phyloP scores from a whole-genome alignment of 2,113 vertebrate species.

The Takifugu flavidus region DNA sequence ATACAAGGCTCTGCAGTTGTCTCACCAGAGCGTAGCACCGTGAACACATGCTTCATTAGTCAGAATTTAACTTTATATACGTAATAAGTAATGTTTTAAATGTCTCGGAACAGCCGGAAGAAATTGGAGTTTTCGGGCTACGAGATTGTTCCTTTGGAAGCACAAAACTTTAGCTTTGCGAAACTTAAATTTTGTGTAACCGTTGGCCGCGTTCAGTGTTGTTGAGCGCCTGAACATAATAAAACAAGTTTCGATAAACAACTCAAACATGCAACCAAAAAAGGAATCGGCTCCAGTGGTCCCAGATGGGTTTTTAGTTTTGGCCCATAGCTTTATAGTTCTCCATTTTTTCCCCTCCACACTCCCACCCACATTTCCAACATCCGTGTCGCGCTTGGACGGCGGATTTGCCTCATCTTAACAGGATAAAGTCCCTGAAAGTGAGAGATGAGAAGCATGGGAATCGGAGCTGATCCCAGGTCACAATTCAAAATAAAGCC shows the following conservation, averaged over 20 bases:
- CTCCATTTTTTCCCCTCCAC: not conserved
- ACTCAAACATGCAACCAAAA: conserved; percentile 13
- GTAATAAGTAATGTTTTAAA: too few species aligned
- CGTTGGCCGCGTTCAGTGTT: not conserved
- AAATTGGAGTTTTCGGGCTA: not conserved
- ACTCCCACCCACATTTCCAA: not conserved
- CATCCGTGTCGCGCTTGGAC: not conserved
- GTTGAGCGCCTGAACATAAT: not conserved
- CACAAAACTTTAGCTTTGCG: not conserved
- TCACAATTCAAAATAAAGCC: not conserved
- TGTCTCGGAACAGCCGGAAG: too few species aligned
- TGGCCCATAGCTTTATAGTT: not conserved
- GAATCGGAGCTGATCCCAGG: not conserved
- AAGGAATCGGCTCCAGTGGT: conserved; percentile 4
- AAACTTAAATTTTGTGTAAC: conserved; percentile 1
- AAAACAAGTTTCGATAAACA: conserved; percentile 17
- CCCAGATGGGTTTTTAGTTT: not conserved
- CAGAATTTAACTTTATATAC: too few species aligned
- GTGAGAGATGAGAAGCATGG: not conserved
- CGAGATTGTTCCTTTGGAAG: conserved; percentile 2
- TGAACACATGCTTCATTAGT: conserved; percentile 1
- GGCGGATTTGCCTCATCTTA: not conserved
- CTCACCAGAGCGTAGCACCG: not conserved
- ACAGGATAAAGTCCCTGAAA: too few species aligned
- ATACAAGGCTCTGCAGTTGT: conserved; percentile 8